Percentiles rank a stretch among this genome's conserved stretches.
Conservation (phyloP, 2,888 invertebrate genomes). For the Escarpia spicata region DNA sequence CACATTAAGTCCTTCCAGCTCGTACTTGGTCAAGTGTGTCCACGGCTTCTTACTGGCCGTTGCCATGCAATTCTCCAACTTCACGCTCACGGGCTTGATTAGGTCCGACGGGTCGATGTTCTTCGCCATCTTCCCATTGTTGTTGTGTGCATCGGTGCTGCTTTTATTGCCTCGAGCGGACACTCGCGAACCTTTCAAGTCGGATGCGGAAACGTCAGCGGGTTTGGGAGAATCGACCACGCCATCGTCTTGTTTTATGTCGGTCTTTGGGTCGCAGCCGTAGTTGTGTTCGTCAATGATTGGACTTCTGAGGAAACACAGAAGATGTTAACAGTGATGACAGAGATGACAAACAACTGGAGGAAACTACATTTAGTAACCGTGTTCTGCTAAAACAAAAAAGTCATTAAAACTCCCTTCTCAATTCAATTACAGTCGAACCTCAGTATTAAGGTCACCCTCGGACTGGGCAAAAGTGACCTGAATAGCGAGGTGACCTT, state of each 20-base stretch:
- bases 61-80: slow-evolving; percentile 37
- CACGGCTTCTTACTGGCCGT: slow-evolving; percentile 21
- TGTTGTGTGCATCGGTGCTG: neutral
- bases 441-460: too few species aligned
- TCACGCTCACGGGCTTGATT: slow-evolving; percentile 38
- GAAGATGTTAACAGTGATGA: neutral
- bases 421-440: too few species aligned
- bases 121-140: neutral
- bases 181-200: neutral
- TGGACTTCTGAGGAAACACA: neutral
- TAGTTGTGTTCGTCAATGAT: neutral
- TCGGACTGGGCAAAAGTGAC: too few species aligned
- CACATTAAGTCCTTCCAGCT: slow-evolving; percentile 65
- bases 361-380: too few species aligned
- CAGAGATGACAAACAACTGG: neutral
- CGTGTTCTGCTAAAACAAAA: too few species aligned
- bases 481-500: too few species aligned
- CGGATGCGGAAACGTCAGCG: neutral
- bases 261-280: neutral
- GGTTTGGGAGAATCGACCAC: slow-evolving; percentile 14
- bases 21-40: slow-evolving; percentile 53
- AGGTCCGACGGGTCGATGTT: slow-evolving; percentile 29
- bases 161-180: neutral
- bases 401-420: too few species aligned
- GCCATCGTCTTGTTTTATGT: neutral